Conservation (phyloP, 2,113 vertebrate species). For the Strigops habroptila region DNA sequence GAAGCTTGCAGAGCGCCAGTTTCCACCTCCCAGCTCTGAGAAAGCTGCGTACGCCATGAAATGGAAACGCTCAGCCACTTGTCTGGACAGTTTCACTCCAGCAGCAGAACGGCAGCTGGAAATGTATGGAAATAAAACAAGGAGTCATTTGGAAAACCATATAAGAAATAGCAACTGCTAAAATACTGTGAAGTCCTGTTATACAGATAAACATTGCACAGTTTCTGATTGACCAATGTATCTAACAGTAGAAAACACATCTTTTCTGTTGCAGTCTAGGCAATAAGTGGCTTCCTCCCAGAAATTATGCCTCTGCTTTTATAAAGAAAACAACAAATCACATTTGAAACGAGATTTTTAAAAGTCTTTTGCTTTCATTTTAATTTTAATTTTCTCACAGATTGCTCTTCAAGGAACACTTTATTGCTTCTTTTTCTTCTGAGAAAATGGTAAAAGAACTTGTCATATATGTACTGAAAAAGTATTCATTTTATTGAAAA, state of each 20-base stretch:
- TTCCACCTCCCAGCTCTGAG: slow-evolving; percentile 77
- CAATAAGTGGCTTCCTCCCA: background rate
- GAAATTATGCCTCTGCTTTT: background rate
- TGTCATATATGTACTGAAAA: background rate
- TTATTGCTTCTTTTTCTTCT: background rate
- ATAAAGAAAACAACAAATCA: background rate
- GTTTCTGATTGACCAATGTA: background rate
- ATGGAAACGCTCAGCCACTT: slow-evolving; percentile 46
- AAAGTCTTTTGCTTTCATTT: background rate
- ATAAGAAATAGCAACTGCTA: background rate
- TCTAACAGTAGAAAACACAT: background rate
- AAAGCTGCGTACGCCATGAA: slow-evolving; percentile 69
- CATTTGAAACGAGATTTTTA: background rate
- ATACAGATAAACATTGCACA: background rate
- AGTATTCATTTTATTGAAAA: background rate
- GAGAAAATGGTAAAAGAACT: background rate
- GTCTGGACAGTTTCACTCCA: background rate
- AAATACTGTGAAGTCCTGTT: background rate
- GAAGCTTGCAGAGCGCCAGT: slow-evolving; percentile 73
- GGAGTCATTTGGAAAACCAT: fast-evolving
- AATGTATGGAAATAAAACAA: background rate
- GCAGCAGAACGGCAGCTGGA: slow-evolving; percentile 32
- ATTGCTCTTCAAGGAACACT: background rate
- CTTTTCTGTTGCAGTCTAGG: background rate
- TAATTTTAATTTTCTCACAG: background rate